These are phyloP conservation scores for Notothenia coriiceps DNA, from an alignment of 2,113 vertebrate species.

Conservation along the genomic window DNA sequence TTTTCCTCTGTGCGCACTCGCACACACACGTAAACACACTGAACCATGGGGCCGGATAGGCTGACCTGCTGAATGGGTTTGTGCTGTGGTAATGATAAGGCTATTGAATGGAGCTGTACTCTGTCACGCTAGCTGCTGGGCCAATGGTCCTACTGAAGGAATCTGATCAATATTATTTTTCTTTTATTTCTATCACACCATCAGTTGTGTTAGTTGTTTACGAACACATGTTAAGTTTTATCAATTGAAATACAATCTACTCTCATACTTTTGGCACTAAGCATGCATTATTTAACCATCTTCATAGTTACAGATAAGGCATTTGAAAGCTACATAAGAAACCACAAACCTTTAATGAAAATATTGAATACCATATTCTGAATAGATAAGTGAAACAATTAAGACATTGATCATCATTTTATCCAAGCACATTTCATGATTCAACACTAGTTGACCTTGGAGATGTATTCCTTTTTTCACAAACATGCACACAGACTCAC, in stretches of 20 bases:
- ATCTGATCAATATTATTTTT: slow-evolving; percentile 76
- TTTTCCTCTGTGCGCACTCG: background rate
- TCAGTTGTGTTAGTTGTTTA: background rate
- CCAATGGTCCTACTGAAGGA: slow-evolving; percentile 58
- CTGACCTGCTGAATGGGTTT: slow-evolving; percentile 73
- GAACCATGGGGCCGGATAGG: slow-evolving; percentile 60
- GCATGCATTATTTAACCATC: background rate
- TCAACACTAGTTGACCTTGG: background rate
- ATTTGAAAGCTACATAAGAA: background rate
- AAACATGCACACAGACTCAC: background rate
- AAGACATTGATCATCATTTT: slow-evolving; percentile 16
- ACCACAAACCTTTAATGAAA: background rate
- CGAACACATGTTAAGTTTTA: slow-evolving; percentile 24
- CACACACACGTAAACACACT: slow-evolving; percentile 7
- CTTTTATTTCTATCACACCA: background rate
- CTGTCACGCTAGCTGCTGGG: slow-evolving; percentile 68
- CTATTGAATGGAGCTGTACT: slow-evolving; percentile 78
- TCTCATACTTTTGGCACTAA: background rate
- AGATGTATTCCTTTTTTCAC: background rate
- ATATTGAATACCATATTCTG: background rate
- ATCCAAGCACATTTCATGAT: slow-evolving; percentile 28
- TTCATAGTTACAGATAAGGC: background rate
- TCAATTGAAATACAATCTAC: slow-evolving; percentile 11
- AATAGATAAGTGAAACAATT: slow-evolving; percentile 17
- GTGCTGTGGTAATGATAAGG: slow-evolving; percentile 78